Evolutionary conservation across 1,140 invertebrate genomes (phyloP).

Genomic region (Delia radicum): DNA sequence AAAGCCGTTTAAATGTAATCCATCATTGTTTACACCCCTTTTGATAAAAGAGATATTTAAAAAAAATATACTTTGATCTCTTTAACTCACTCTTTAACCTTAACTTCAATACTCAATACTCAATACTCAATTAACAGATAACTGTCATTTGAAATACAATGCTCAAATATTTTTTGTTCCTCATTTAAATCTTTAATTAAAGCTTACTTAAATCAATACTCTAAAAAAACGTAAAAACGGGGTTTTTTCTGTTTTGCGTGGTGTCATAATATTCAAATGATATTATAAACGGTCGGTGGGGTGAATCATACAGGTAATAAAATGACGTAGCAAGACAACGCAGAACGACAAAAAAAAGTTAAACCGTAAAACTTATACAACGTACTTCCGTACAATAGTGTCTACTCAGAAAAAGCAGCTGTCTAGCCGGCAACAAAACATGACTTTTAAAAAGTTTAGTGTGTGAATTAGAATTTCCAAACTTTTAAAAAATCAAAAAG

Average conservation of each 20-base stretch:
- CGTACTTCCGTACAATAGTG: not conserved
- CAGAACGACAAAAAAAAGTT: no score
- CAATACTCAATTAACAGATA: no score
- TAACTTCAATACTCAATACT: no score
- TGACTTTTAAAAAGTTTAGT: not conserved
- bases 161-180: no score
- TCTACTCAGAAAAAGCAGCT: not conserved
- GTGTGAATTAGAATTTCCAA: conserved; percentile 13
- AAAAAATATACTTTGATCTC: no score
- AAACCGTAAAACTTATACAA: not conserved
- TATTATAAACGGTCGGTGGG: not conserved
- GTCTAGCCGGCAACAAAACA: not conserved
- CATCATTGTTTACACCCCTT: no score
- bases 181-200: no score
- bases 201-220: no score
- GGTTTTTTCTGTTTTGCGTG: not conserved
- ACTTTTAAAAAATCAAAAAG: not conserved
- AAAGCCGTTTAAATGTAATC: no score
- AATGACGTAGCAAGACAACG: not conserved
- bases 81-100: no score
- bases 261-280: not conserved
- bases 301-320: not conserved
- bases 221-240: not conserved
- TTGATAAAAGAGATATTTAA: no score
- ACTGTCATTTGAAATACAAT: no score